Evolutionary conservation across 2,797 vertebrate species (phyloP), one percentile per base, ranked within the genome.

Genomic region (Aplochiton taeniatus): DNA sequence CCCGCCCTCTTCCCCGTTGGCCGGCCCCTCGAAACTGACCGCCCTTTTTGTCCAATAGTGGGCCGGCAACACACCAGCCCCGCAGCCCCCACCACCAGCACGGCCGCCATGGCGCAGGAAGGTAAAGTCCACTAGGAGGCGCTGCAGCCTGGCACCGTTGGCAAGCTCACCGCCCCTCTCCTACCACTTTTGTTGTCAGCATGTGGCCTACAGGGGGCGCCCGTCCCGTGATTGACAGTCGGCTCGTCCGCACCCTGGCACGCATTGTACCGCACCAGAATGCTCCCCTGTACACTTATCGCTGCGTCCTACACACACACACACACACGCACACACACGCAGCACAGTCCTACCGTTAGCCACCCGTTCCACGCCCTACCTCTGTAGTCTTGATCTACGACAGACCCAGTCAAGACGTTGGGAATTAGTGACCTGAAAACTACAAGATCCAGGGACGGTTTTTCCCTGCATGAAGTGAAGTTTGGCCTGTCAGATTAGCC

Each of bases 51-150:
- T 95, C 93, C 91, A 91, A 90, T 95, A 96, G 94, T 96, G 94
- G 95, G 95, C 93, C 94, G 95, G 94, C 95, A 96, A 93, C 94
- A 95, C 87, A 96, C 95, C 90, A 94, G 93, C 91, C 95, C 95
- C 91, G 92, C 94, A 69, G 94, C 95, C 31, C 31, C 31, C 87
- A 94, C 95, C 90, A 94, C 94, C 93, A 95, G 95, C 91, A 95
- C 95, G 77, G 95, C 94, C 88, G 87, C 94, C 83, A 91, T 96
- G 93, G 95, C 95, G 81, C 94, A 95, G 94, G 95, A 96, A 96
- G 95, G 95, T 96, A 96, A 31, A 61, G 95, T 96, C 69, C 83
- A 79, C 82, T 69, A 19, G 42, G 76, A 69, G 71, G 51, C 45
- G 76, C 61, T 66, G 75, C 63, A 80, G 63, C 71, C 59, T 11